Conservation (phyloP, 37 sponge, comb jelly and placozoan species). For the Tethya wilhelma region DNA sequence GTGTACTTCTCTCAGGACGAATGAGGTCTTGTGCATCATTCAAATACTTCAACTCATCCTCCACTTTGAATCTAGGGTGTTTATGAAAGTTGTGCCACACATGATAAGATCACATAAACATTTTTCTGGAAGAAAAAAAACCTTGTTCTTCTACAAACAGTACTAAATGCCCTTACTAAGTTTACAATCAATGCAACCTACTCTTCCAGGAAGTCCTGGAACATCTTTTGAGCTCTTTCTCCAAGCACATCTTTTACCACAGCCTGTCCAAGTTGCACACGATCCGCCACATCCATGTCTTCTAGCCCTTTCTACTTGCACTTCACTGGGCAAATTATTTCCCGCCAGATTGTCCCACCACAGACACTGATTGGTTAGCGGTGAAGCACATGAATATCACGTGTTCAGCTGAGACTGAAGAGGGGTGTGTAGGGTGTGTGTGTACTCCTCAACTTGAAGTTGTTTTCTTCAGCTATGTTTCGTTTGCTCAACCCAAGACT, state of each 20-base stretch:
- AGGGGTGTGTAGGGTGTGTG: too few species aligned
- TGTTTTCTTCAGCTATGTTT: too few species aligned
- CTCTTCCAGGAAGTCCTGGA: conserved; percentile 94
- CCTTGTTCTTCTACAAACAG: neutral
- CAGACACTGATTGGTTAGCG: too few species aligned
- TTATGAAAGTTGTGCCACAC: neutral
- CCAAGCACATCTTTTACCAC: conserved; percentile 88
- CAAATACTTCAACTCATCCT: conserved; percentile 87
- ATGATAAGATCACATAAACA: neutral
- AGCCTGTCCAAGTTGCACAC: conserved; percentile 31
- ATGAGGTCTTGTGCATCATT: conserved; percentile 72
- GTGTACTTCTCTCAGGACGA: conserved; percentile 92
- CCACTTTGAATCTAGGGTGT: conserved; percentile 54
- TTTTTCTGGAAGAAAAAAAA: neutral
- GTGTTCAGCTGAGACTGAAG: too few species aligned
- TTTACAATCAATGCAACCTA: conserved; percentile 33
- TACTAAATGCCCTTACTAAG: neutral
- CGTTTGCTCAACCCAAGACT: too few species aligned
- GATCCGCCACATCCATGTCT: conserved; percentile 77
- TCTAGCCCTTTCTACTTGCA: too few species aligned
- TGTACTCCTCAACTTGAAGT: too few species aligned
- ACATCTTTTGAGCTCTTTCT: conserved; percentile 87
- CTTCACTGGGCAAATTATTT: too few species aligned
- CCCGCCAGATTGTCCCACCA: too few species aligned
- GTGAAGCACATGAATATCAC: too few species aligned